Base-by-base conservation (phyloP, 2,797 vertebrate species). In the Periophthalmus magnuspinnatus region DNA sequence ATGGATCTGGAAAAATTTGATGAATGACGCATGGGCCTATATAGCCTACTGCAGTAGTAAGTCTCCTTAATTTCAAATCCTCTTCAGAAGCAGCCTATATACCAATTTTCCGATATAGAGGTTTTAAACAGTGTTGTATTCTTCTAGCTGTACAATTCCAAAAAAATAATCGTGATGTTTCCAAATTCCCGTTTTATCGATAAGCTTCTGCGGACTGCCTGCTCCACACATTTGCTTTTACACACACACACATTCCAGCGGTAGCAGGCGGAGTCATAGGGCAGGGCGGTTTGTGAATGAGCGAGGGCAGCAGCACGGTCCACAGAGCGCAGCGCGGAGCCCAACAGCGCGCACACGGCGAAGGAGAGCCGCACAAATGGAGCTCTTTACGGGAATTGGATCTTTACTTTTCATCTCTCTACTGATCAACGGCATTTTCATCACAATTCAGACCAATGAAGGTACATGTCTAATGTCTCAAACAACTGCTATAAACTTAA, bases 391-490 rank as follows among this genome's bases (percentile, higher is more conserved):
- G 9, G 87, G 91, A 84, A 68, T 90, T 76, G 88, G 90, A 81
- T 85, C 78, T 67, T 71, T 90, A 71, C 81, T 95, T 36, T 92
- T 93, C 79, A 84, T 89, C n/a, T 90, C 72, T 69, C 84, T 93
- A 5, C 90, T 94, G 76, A 83, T 94, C 73, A 90, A 91, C 66
- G 88, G 88, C 9, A 87, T 94, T 71, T 79, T 93, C 33, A 89
- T 92, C 34, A 93, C 93, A 11, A 24, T 92, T 38, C 92, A 94
- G 65, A 90, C 88, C 32, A 94, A 92, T 84, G 93, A 94, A 92
- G 93, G 94, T 94, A 84, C 85, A 93, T 77, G 33, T 21, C 5
- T 9, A 0, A 19, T 9, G 36, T 38, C 34, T 62, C 9, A 21
- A 47, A 65, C 52, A 16, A 0, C 21, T 24, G 4, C 14, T 1